Percentiles rank a stretch among this genome's conserved stretches.
Evolutionary conservation across 1,140 invertebrate species (phyloP).

Genomic region (Scaptomyza graminum): DNA sequence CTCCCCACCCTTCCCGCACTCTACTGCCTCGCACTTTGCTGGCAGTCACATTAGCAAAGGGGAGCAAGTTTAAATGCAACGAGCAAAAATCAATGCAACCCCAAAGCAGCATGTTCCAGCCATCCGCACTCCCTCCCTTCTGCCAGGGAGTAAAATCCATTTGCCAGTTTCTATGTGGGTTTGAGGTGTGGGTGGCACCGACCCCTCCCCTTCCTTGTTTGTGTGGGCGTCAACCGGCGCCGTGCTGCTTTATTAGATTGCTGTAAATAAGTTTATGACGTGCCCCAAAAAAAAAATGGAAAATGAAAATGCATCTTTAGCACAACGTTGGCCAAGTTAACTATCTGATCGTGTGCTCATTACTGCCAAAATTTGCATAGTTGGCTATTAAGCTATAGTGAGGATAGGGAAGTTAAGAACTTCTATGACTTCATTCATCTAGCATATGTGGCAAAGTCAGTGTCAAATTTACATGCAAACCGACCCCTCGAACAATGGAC

Average conservation of each 20-base stretch:
- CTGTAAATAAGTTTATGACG: slow-evolving; percentile 78
- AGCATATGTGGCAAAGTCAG: slow-evolving; percentile 17
- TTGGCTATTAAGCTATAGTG: slow-evolving; percentile 19
- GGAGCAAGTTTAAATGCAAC: slow-evolving; percentile 82
- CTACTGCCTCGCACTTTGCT: not conserved
- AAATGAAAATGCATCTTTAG: slow-evolving; percentile 3
- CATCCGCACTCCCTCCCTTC: no score
- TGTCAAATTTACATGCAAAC: slow-evolving; percentile 26
- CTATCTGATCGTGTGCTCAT: slow-evolving; percentile 23
- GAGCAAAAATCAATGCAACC: slow-evolving; percentile 82
- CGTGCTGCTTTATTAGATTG: slow-evolving; percentile 76
- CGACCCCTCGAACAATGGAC: slow-evolving; percentile 23
- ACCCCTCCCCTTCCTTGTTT: slow-evolving; percentile 3
- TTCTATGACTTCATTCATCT: slow-evolving; percentile 55
- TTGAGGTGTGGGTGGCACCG: not conserved
- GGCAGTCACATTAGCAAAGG: slow-evolving; percentile 43
- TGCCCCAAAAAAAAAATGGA: slow-evolving; percentile 47
- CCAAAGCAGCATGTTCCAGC: slow-evolving; percentile 47
- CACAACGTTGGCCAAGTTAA: not conserved
- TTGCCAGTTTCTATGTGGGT: slow-evolving; percentile 27
- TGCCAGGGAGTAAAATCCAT: slow-evolving; percentile 27
- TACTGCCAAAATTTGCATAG: slow-evolving; percentile 43
- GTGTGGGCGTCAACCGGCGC: slow-evolving; percentile 69
- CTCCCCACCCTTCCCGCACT: slow-evolving; percentile 49
- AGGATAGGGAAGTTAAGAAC: slow-evolving; percentile 34